phyloP scores from a whole-genome alignment of 2,113 vertebrate genomes.

The Bagarius yarrelli region DNA sequence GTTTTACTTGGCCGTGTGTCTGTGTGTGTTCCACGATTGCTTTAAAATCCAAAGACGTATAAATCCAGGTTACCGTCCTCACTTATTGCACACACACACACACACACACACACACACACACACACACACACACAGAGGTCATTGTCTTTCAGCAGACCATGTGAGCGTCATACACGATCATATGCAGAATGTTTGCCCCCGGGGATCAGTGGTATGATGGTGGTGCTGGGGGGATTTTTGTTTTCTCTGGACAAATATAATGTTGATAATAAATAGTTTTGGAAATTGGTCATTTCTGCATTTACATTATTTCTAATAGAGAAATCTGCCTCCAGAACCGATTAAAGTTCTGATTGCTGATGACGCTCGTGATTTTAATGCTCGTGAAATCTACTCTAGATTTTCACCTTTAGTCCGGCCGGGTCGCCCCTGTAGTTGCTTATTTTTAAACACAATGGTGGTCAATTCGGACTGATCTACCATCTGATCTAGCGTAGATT shows the following conservation, averaged over 20 bases:
- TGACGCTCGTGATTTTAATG: too few species aligned
- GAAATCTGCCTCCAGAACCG: too few species aligned
- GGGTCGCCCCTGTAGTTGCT: not conserved
- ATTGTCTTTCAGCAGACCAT: slow-evolving; percentile 18
- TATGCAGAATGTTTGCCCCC: not conserved
- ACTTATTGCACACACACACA: not conserved
- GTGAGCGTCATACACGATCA: not conserved
- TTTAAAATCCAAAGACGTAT: not conserved
- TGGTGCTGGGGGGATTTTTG: slow-evolving; percentile 9
- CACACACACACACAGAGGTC: not conserved
- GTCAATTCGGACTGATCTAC: slow-evolving; percentile 1
- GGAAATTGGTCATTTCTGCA: too few species aligned
- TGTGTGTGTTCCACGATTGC: not conserved
- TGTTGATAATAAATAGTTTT: too few species aligned
- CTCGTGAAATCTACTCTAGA: too few species aligned
- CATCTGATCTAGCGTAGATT: not conserved
- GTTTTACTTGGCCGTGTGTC: slow-evolving; percentile 2
- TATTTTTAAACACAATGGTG: not conserved
- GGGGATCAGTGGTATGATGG: not conserved
- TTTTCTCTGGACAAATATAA: too few species aligned
- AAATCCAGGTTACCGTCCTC: not conserved
- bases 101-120: too few species aligned
- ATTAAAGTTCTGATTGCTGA: too few species aligned
- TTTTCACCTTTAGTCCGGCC: not conserved
- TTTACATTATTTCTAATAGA: too few species aligned